phyloP scores from a whole-genome alignment of 2,888 invertebrate species.

The Drepana falcataria region DNA sequence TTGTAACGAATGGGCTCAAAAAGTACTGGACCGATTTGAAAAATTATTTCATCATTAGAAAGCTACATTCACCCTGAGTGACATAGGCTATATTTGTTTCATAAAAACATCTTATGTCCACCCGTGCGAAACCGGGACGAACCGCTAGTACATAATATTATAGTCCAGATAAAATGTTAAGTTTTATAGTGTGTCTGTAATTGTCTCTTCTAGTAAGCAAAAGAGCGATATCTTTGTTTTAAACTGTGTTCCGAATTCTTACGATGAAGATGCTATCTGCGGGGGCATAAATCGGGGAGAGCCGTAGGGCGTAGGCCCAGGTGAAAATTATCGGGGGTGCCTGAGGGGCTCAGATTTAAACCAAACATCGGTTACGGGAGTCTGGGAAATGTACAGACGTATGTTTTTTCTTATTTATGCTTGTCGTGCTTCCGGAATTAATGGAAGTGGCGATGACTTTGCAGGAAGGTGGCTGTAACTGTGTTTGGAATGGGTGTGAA shows the following conservation, averaged over 20 bases:
- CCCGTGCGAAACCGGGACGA: too few species aligned
- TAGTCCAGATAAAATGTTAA: too few species aligned
- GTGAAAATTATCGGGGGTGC: slow-evolving; percentile 75
- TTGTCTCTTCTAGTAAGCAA: slow-evolving; percentile 30
- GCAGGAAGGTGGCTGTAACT: not conserved
- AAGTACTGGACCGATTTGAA: too few species aligned
- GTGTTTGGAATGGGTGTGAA: not conserved
- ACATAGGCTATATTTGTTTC: too few species aligned
- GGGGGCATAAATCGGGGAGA: slow-evolving; percentile 60
- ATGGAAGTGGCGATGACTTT: not conserved
- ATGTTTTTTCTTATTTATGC: slow-evolving; percentile 2
- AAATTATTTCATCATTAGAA: too few species aligned
- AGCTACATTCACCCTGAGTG: too few species aligned
- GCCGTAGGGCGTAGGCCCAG: slow-evolving; percentile 43
- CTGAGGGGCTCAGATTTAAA: slow-evolving; percentile 49
- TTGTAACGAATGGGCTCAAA: too few species aligned
- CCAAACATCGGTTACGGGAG: slow-evolving; percentile 49
- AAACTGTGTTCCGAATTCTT: slow-evolving; percentile 56
- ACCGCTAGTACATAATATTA: too few species aligned
- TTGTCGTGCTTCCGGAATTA: slow-evolving; percentile 1
- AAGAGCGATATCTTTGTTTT: slow-evolving; percentile 18
- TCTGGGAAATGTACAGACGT: slow-evolving; percentile 2
- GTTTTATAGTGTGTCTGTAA: too few species aligned
- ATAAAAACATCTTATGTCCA: too few species aligned
- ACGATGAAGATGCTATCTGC: slow-evolving; percentile 63